Evolutionary conservation across 2,113 vertebrate species (phyloP), one percentile per base, ranked within the genome.

Genomic region (Alces alces): DNA sequence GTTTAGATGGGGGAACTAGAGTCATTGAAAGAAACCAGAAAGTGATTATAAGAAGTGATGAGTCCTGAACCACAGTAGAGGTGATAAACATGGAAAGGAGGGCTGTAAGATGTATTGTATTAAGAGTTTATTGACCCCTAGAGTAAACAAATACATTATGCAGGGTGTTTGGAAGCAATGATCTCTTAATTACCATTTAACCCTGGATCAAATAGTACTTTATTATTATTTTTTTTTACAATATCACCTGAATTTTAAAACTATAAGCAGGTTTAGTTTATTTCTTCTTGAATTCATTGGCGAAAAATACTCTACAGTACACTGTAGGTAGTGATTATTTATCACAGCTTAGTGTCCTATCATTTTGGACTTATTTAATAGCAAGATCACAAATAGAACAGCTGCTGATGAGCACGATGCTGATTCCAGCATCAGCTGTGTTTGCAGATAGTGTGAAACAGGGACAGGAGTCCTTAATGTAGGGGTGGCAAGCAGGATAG

Each of bases 331-430:
- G 54, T 88, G 60, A 58, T n/a, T 54, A 57, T 94, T 97, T 91
- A 84, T 96, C 83, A 93, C 12, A 70, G n/a, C 27, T 96, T 92
- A 89, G 27, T 58, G 60, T 45, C 54, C 52, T 96, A 60, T 79
- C 91, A 73, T 79, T 93, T 39, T 86, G 55, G 64, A 45, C 5
- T 28, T 79, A 79, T 86, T 96, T 97, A 94, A 94, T 86, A 89
- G 60, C 50, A 54, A 80, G 36, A 85, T 85, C 58, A 86, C 47
- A 96, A 61, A 45, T 16, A 92, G 86, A 97, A 93, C 96, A 98
- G 94, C 95, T 97, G 95, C 60, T 2, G 0, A 8, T 70, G 78
- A 89, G 14, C 45, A 19, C 14, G 33, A 33, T 55, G 23, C 82
- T 84, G 70, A n/a, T 57, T 61, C 88, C 27, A 87, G 93, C n/a